These are phyloP conservation scores for Phrynocephalus vlangalii DNA, from an alignment of 2,797 vertebrate genomes.

Conservation along the genomic window DNA sequence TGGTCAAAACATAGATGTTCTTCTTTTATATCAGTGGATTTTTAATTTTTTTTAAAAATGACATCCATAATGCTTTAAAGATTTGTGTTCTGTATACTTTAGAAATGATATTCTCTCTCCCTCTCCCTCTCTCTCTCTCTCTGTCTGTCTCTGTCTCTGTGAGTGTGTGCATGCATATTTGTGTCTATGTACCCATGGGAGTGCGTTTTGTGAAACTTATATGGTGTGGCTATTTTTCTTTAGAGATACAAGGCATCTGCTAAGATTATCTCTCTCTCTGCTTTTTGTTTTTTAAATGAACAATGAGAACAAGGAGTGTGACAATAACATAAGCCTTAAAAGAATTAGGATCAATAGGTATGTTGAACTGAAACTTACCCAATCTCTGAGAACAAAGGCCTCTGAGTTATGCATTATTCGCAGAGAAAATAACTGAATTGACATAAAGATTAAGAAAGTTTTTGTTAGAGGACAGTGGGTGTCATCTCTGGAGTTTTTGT, in stretches of 20 bases:
- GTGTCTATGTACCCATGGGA: too few relatives aligned
- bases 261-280: slow-evolving; percentile 40
- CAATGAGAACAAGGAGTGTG: slow-evolving; percentile 48
- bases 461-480: slow-evolving; percentile 62
- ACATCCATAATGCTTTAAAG: too few relatives aligned
- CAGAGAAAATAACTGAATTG: slow-evolving; percentile 74
- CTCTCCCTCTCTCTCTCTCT: too few relatives aligned
- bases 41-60: too few relatives aligned
- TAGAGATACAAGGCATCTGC: slow-evolving; percentile 62
- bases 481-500: slow-evolving; percentile 62
- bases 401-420: slow-evolving; percentile 73
- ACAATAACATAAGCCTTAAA: slow-evolving; percentile 45
- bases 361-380: slow-evolving; percentile 61
- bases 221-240: slow-evolving; percentile 54
- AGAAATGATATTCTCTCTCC: too few relatives aligned
- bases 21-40: too few relatives aligned
- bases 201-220: slow-evolving; percentile 30
- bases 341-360: slow-evolving; percentile 65
- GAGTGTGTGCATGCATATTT: not conserved
- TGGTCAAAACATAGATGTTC: too few relatives aligned
- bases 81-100: too few relatives aligned
- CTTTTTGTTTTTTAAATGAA: slow-evolving; percentile 32
- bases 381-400: slow-evolving; percentile 74
- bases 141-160: not conserved
- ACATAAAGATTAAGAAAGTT: slow-evolving; percentile 71